These are phyloP conservation scores for Remorina albescens DNA, from an alignment of 2,797 vertebrate genomes.

Conservation along the genomic window DNA sequence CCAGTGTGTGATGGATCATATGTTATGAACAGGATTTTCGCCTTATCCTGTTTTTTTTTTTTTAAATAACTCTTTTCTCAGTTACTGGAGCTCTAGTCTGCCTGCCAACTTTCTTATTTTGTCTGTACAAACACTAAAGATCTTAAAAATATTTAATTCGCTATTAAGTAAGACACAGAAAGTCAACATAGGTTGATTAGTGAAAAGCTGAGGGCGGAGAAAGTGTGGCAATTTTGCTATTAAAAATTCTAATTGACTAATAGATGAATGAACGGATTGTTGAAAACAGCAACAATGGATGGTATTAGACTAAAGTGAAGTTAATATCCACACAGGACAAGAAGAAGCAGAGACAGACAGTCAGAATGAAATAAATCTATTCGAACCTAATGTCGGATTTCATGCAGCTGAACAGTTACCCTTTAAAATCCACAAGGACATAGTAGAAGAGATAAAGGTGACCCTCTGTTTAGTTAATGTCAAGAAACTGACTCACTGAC, in stretches of 20 bases:
- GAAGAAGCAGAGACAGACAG: not conserved
- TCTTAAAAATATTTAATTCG: not conserved
- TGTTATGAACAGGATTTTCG: constrained; percentile 44
- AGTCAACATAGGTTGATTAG: not conserved
- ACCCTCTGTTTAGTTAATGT: constrained; percentile 33
- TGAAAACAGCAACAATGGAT: constrained; percentile 5
- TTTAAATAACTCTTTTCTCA: constrained; percentile 17
- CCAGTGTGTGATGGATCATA: constrained; percentile 59
- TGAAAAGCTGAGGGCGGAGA: not conserved
- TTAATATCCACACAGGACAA: not conserved
- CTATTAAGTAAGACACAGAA: not conserved
- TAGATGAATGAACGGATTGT: not conserved
- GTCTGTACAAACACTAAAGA: not conserved
- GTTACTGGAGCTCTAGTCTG: constrained; percentile 25
- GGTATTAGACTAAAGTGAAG: constrained; percentile 24
- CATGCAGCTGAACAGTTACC: constrained; percentile 30
- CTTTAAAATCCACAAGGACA: constrained; percentile 48
- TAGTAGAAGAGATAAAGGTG: constrained; percentile 26
- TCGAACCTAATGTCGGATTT: constrained; percentile 47
- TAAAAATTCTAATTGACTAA: not conserved
- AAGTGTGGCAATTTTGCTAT: not conserved
- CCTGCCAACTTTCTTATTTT: not conserved
- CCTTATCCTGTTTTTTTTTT: constrained; percentile 8
- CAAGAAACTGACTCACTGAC: constrained; percentile 33
- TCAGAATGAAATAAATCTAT: not conserved